Base-by-base conservation (phyloP, 2,888 invertebrate species). In the Calameuta filiformis region DNA sequence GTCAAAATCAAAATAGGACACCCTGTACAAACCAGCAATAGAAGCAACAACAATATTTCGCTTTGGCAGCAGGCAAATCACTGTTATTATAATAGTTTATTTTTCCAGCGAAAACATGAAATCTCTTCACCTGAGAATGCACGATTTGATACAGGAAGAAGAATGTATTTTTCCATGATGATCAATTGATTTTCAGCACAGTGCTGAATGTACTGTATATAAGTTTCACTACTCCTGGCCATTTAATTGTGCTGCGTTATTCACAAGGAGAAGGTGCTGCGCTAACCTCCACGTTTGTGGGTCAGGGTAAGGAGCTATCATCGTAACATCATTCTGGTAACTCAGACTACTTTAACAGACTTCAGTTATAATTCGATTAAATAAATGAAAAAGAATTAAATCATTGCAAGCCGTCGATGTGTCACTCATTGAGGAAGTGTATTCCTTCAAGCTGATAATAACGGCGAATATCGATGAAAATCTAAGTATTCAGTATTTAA, bases 261-360 rank as follows among this genome's bases (percentile, higher is more conserved):
- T 56, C 23, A 9, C 30, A 78, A 76, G 73, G 78, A 33, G 73
- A 78, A 78, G 73, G 78, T 76, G 68, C 71, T 68, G 68, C 56
- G 68, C 23, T 68, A 40, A 78, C 71, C 71, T 34, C 76, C 71
- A 71, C 31, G 37, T 73, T 68, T 76, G 35, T 78, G 69, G 78
- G 78, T 78, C 78, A 78, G 23, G 78, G 78, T 78, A 68, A 76
- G 68, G 69, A 76, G 71, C 71, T 76, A 75, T 74, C 75, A 69
- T 35, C 37, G 68, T 30, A 78, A 76, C 23, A 69, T 6, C 68
- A 11, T 37, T 75, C 31, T 56, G 40, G 31, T 56, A 75, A n/a
- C n/a, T 12, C 68, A 75, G 30, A 34, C 15, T 56, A 56, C 56
- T 9, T 56, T 56, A 9, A 56, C 2, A 56, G 56, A 56, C 23